Base-by-base conservation (phyloP, 2,888 invertebrate genomes). In the Xestia c-nigrum region DNA sequence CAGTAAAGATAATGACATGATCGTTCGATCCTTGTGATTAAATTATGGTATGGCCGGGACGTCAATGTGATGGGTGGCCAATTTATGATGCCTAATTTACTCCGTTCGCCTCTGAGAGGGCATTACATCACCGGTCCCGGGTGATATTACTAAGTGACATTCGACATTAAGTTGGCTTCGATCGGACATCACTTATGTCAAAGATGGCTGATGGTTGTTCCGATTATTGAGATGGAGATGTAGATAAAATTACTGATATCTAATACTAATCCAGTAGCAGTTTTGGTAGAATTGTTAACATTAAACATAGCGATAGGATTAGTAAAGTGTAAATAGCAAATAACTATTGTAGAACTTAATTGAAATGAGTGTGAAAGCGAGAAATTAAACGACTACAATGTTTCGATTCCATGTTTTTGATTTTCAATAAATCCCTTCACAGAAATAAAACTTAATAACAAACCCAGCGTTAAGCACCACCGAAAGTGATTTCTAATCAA, bases 61-160 rank as follows among this genome's bases (percentile, higher is more conserved):
- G 68, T 78, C 86, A 77, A 74, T 80, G 74, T 77, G 85, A 83
- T 83, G 75, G 87, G 76, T 78, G 83, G 74, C 72, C 78, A 87
- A 85, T 83, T 83, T 86, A 87, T 83, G 88, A 78, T 64, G 72
- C 72, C 68, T 86, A 83, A 86, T 87, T 85, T 80, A 80, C 76
- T 80, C 80, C 61, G 83, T 80, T 78, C 69, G 83, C 47, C 67
- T 74, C 78, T 55, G 71, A 80, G 73, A 83, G 73, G 76, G 67
- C 71, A 77, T 79, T 87, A 86, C 72, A 72, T 85, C 82, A 76
- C 71, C 68, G 68, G 16, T 65, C 80, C 64, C 74, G 72, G 63
- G 57, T 76, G 77, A 82, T 85, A 84, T 81, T 76, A 68, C 69
- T 85, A 87, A 87, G 83, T 81, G 86, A 78, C 86, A 76, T 85